These are phyloP conservation scores for Melierax canorus DNA, from an alignment of 2,113 vertebrate species.

Conservation along the genomic window DNA sequence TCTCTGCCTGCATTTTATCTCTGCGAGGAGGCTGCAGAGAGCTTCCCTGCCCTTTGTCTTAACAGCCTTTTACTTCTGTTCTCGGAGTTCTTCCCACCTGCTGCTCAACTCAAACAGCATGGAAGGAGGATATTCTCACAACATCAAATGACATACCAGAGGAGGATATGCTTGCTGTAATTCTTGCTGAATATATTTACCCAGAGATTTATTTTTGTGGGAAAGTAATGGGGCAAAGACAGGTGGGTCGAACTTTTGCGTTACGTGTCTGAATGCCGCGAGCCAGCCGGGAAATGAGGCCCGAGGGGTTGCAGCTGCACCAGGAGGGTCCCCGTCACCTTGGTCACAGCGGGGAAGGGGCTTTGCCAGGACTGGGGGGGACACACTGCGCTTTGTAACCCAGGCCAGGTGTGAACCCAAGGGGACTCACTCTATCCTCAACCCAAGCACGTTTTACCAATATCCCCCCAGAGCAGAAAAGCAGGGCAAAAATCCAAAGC, in stretches of 20 bases:
- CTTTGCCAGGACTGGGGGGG: rapidly evolving
- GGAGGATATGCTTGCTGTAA: neutral
- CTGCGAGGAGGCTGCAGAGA: neutral
- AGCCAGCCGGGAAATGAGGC: rapidly evolving
- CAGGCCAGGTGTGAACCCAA: neutral
- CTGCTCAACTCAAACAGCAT: neutral
- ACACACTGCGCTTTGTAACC: neutral
- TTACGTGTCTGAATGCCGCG: rapidly evolving
- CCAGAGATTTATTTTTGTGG: neutral
- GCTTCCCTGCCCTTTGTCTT: conserved; percentile 15
- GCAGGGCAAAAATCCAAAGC: neutral
- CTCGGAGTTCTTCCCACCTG: neutral
- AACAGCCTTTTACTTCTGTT: neutral
- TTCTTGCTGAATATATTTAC: neutral
- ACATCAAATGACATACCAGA: rapidly evolving
- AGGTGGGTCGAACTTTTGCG: rapidly evolving
- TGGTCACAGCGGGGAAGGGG: neutral
- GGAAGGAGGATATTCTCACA: neutral
- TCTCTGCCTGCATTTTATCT: neutral
- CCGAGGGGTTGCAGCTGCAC: rapidly evolving
- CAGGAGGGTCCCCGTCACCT: neutral
- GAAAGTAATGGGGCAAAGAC: neutral
- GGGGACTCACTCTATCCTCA: neutral
- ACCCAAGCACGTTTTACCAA: neutral
- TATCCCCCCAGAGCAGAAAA: neutral